These are phyloP conservation scores for Centropus unirufus DNA, from an alignment of 2,113 vertebrate genomes.

Conservation along the genomic window DNA sequence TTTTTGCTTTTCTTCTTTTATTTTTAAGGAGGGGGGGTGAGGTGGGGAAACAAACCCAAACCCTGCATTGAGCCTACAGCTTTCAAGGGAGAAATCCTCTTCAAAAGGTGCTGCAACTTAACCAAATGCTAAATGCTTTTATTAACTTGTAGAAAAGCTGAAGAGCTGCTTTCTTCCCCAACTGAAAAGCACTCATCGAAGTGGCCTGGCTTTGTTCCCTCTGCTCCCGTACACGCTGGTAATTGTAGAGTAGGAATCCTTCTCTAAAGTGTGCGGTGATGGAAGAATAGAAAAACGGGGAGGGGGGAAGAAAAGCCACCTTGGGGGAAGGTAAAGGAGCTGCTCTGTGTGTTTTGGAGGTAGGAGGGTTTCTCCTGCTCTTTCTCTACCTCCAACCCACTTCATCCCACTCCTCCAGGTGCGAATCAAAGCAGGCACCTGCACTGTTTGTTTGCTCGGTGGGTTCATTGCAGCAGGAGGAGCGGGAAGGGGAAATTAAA, in stretches of 20 bases:
- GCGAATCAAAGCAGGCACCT: neutral
- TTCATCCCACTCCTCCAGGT: neutral
- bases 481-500: neutral
- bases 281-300: neutral
- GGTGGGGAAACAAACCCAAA: neutral
- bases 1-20: neutral
- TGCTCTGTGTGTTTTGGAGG: neutral
- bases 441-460: accelerated
- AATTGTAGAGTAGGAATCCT: slow-evolving; percentile 26
- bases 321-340: neutral
- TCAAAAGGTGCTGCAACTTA: neutral
- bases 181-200: neutral
- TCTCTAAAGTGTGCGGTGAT: neutral
- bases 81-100: slow-evolving; percentile 44
- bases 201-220: slow-evolving; percentile 6
- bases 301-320: neutral
- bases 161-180: neutral
- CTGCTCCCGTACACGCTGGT: accelerated
- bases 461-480: neutral
- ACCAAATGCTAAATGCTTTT: neutral
- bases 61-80: neutral
- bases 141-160: neutral
- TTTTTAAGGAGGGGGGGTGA: neutral
- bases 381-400: neutral
- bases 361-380: neutral